Percentiles rank a stretch among this genome's conserved stretches.
phyloP scores from a whole-genome alignment of 2,888 invertebrate species.

The Dendrolimus houi region DNA sequence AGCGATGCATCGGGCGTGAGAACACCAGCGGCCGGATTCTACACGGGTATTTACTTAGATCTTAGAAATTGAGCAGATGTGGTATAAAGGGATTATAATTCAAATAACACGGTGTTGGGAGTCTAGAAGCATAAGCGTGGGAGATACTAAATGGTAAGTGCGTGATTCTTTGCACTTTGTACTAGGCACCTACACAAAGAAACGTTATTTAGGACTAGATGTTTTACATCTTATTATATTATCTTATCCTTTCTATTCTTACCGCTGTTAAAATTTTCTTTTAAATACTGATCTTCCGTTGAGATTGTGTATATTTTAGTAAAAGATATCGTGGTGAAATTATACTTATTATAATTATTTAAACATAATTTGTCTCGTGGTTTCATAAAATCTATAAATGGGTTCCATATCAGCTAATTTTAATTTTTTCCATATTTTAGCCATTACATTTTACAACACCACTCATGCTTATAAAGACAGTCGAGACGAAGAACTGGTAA shows the following conservation, averaged over 20 bases:
- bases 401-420: no score
- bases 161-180: neutral
- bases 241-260: neutral
- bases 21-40: slow-evolving; percentile 84
- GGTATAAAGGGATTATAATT: neutral
- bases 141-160: neutral
- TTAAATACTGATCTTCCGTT: neutral
- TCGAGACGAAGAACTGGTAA: no score
- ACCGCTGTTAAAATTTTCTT: neutral
- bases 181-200: neutral
- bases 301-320: no score
- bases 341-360: no score
- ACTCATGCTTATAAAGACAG: no score
- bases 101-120: neutral
- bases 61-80: slow-evolving; percentile 1
- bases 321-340: no score
- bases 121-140: neutral
- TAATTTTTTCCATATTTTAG: no score
- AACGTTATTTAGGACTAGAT: neutral
- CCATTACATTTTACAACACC: no score
- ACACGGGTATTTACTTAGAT: slow-evolving; percentile 71
- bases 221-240: neutral
- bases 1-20: slow-evolving; percentile 87
- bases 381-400: no score
- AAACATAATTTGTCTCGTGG: no score